Percentiles rank a stretch among this genome's conserved stretches.
Conservation (phyloP, 1,140 invertebrate genomes). For the Nilaparvata lugens region DNA sequence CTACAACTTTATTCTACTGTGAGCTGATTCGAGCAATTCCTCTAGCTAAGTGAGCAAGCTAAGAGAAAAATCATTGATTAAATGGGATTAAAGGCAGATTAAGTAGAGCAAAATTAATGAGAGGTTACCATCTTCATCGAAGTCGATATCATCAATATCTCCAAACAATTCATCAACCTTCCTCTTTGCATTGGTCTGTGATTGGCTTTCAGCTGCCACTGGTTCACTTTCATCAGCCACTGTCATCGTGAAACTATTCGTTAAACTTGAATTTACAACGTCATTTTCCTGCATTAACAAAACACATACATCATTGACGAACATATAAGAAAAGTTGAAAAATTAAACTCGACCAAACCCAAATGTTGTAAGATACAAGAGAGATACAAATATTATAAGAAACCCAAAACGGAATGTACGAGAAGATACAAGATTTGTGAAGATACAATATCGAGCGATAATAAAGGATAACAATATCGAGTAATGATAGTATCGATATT, state of each 20-base stretch:
- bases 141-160: conserved; percentile 44
- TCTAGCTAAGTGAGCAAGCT: background rate
- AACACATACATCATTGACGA: background rate
- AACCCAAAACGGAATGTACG: background rate
- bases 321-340: too few species aligned
- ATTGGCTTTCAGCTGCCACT: conserved; percentile 10
- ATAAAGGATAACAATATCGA: too few species aligned
- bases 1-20: background rate
- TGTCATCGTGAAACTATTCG: background rate
- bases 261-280: background rate
- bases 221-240: background rate
- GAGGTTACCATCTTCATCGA: conserved; percentile 38
- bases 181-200: conserved; percentile 40
- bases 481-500: too few species aligned
- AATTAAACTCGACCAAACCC: too few species aligned
- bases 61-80: background rate
- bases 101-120: conserved; percentile 27
- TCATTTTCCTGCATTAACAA: background rate
- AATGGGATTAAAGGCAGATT: background rate
- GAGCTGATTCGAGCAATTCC: background rate
- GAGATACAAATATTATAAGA: conserved; percentile 9
- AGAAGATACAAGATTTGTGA: background rate
- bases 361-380: too few species aligned
- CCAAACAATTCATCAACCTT: conserved; percentile 56
- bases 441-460: too few species aligned